Percentiles rank a stretch among this genome's conserved stretches.
These are phyloP conservation scores for Cyclargus thomasi DNA, from an alignment of 1,140 invertebrate genomes.

Conservation along the genomic window DNA sequence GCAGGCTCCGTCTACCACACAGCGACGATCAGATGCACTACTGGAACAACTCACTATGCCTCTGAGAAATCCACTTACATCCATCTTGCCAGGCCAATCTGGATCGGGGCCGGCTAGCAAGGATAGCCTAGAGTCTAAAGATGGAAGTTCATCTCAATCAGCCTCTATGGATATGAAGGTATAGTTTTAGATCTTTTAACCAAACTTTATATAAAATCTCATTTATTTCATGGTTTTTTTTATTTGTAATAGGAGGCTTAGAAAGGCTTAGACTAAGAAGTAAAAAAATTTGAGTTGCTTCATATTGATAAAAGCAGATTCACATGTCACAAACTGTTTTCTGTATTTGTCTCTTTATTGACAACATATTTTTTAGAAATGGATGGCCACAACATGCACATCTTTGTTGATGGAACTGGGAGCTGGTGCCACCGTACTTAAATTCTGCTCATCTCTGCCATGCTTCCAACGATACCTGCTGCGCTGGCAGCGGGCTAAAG, in stretches of 20 bases:
- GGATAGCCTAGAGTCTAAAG: constrained; percentile 54
- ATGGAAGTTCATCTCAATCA: constrained; percentile 47
- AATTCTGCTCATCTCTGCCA: constrained; percentile 85
- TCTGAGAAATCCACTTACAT: constrained; percentile 47
- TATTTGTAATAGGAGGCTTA: no score
- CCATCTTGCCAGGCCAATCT: constrained; percentile 33
- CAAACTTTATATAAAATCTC: no score
- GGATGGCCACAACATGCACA: constrained; percentile 57
- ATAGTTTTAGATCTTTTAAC: no score
- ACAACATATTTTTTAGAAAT: constrained; percentile 56
- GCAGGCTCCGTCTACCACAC: constrained; percentile 49
- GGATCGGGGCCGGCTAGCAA: constrained; percentile 47
- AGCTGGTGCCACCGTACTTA: constrained; percentile 86
- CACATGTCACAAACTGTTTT: no score
- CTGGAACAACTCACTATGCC: constrained; percentile 67
- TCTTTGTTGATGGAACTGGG: constrained; percentile 80
- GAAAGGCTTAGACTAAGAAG: no score
- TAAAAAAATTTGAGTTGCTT: no score
- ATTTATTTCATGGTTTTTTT: no score
- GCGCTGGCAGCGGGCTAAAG: constrained; percentile 80
- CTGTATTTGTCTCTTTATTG: no score
- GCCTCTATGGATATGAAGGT: constrained; percentile 57
- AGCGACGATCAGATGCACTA: constrained; percentile 62
- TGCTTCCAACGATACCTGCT: constrained; percentile 84
- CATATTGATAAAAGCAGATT: no score